A percentile compares a stretch with the other conserved stretches of the same genome.
Evolutionary conservation across 92 coral and sea anemone species (phyloP).

Genomic region (Montipora capitata): DNA sequence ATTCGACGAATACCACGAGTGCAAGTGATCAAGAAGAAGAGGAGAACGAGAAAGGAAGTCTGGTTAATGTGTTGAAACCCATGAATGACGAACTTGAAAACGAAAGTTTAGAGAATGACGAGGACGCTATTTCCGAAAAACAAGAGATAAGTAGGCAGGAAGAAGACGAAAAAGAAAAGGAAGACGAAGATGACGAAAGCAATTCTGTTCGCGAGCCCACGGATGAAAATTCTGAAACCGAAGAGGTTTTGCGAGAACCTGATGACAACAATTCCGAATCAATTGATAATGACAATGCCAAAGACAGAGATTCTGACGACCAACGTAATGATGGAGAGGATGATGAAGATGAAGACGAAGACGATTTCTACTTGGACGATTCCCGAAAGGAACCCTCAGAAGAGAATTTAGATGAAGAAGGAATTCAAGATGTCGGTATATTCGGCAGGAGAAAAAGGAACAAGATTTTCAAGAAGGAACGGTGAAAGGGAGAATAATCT

Average conservation of each 20-base stretch:
- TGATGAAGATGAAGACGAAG: not conserved
- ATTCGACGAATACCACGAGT: not conserved
- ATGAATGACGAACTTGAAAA: not conserved
- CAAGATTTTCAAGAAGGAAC: not conserved
- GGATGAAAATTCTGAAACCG: not conserved
- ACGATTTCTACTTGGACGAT: not conserved
- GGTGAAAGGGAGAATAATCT: not conserved
- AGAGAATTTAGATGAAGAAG: conserved; percentile 27
- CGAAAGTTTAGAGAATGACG: not conserved
- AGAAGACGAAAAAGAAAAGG: not conserved
- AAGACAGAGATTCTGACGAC: not conserved
- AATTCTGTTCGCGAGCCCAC: not conserved
- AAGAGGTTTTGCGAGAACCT: not conserved
- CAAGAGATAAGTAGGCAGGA: conserved; percentile 14
- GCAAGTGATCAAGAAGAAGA: not conserved
- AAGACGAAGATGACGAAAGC: not conserved
- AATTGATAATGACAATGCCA: not conserved
- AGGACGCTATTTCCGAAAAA: not conserved
- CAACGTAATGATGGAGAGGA: not conserved
- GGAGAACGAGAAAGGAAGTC: not conserved
- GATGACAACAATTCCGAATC: not conserved
- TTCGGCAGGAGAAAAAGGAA: conserved; percentile 45
- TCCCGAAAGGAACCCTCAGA: conserved; percentile 10
- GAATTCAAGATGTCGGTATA: conserved; percentile 42
- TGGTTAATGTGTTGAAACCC: not conserved